These are phyloP conservation scores for Australoheros facetus DNA, from an alignment of 2,797 vertebrate genomes.

Conservation along the genomic window DNA sequence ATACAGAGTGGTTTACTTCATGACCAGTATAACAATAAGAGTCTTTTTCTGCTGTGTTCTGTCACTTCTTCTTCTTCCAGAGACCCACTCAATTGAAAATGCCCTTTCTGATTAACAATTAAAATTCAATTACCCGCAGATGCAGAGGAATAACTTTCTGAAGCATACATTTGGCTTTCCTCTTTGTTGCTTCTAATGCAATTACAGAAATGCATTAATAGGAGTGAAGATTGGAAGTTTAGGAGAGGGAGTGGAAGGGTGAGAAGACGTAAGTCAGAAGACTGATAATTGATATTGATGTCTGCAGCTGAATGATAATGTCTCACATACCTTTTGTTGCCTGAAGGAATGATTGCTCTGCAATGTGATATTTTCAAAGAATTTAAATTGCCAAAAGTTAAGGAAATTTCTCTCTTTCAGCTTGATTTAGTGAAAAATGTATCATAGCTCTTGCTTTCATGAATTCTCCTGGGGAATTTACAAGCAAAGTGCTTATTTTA, in stretches of 20 bases:
- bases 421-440: conserved; percentile 14
- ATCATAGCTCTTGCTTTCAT: conserved; percentile 19
- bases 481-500: conserved; percentile 36
- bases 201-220: conserved; percentile 62
- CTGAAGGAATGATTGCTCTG: background rate
- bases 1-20: background rate
- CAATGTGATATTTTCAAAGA: conserved; percentile 10
- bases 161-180: conserved; percentile 61
- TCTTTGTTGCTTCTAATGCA: conserved; percentile 59
- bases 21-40: conserved; percentile 4
- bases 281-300: conserved; percentile 62
- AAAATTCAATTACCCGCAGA: conserved; percentile 68
- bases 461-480: conserved; percentile 27
- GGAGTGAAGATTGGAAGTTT: conserved; percentile 51
- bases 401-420: conserved; percentile 15
- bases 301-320: conserved; percentile 48
- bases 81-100: conserved; percentile 25
- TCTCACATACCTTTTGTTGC: conserved; percentile 12
- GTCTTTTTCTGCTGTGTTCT: background rate
- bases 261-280: conserved; percentile 40
- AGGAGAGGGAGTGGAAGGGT: background rate
- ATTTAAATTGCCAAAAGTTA: conserved; percentile 24
- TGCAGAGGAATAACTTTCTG: conserved; percentile 49
- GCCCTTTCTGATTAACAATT: conserved; percentile 59
- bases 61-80: background rate